These are phyloP conservation scores for Drepana falcataria DNA, from an alignment of 2,888 invertebrate genomes.

Conservation along the genomic window DNA sequence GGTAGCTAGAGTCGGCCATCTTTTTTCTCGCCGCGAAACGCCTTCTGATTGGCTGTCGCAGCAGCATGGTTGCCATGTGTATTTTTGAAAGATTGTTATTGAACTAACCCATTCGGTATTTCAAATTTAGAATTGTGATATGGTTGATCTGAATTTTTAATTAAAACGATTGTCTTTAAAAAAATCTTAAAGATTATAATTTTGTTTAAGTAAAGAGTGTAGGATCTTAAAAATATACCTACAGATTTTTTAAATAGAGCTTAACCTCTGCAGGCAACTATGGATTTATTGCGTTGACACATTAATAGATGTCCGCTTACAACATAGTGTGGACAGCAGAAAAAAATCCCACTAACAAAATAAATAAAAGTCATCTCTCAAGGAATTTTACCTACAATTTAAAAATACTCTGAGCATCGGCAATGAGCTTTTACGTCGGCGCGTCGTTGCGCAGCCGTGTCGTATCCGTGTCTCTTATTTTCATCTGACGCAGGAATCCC, in stretches of 20 bases:
- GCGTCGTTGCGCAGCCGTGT: conserved; percentile 10
- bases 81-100: conserved; percentile 32
- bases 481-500: conserved; percentile 55
- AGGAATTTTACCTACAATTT: background rate
- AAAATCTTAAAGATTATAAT: too few relatives aligned
- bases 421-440: conserved; percentile 24
- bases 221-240: background rate
- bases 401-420: conserved; percentile 17
- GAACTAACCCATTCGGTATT: conserved; percentile 23
- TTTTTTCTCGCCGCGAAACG: conserved; percentile 40
- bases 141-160: background rate
- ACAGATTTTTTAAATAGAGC: too few relatives aligned
- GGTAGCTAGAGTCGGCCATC: conserved; percentile 54
- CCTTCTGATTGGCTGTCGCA: conserved; percentile 55
- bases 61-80: conserved; percentile 62
- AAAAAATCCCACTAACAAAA: background rate
- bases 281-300: background rate
- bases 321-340: background rate
- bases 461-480: conserved; percentile 56
- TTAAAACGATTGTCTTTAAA: too few relatives aligned
- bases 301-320: background rate
- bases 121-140: conserved; percentile 16
- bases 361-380: background rate
- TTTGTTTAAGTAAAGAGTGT: too few relatives aligned
- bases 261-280: too few relatives aligned